Base-by-base conservation (phyloP, 2,113 vertebrate species). In the Gavialis gangeticus region DNA sequence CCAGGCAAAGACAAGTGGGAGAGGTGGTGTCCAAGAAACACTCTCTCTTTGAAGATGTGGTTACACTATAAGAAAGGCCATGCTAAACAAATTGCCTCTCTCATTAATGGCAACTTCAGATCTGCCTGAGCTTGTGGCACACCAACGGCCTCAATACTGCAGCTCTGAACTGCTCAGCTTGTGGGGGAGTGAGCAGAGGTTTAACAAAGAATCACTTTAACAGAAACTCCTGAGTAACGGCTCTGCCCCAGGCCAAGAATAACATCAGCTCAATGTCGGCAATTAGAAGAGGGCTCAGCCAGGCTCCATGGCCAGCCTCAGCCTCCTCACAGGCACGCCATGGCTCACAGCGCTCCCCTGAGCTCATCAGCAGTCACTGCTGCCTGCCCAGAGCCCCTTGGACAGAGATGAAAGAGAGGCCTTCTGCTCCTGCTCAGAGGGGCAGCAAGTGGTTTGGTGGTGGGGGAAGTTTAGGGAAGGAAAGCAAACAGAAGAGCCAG, bases 181-280 rank as follows among this genome's bases (percentile, higher is more conserved):
- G 88, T 64, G 96, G 96, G 96, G 92, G 83, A 86, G 91, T 96
- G 95, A 98, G 94, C 83, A 95, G 96, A 97, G 95, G 95, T 97
- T 97, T 98, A 98, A 98, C 98, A 98, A 98, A 98, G 98, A 98
- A 98, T 98, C 97, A 95, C 96, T 98, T 98, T 98, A 98, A 98
- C 97, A 98, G 98, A 98, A 98, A 98, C 97, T 97, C 98, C 98
- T 98, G 98, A 96, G 97, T 98, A 98, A 99, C 98, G 87, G 96
- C 94, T 97, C 92, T 81, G 71, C 55, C 92, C 91, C 16, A 80
- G 84, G 98, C 98, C 98, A 99, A 99, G 97, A 98, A 98, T 98
- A 98, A 99, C 98, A 98, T 98, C 98, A 98, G 98, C 98, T 98
- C 98, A 95, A 96, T 96, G 98, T 97, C 98, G 95, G 98, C 98